Conservation (phyloP, 92 coral and sea anemone genomes). For the Nematostella vectensis region DNA sequence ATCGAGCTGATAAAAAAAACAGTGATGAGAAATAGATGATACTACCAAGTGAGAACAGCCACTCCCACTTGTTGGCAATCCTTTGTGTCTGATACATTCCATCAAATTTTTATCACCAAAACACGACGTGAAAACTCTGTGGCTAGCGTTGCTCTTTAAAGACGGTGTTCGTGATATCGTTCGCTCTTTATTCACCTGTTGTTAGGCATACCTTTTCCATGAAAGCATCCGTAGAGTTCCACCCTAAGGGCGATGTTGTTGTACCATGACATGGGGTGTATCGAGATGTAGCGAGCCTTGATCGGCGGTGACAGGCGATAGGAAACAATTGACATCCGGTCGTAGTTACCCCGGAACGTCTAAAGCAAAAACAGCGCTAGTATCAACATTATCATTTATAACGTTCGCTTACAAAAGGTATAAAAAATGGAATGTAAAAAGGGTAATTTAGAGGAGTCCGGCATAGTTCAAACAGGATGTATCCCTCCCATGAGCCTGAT, state of each 20-base stretch:
- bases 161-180: too few species aligned
- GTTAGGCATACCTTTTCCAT: constrained; percentile 61
- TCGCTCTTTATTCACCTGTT: too few species aligned
- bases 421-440: background rate
- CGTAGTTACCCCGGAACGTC: constrained; percentile 61
- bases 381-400: too few species aligned
- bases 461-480: constrained; percentile 20
- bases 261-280: constrained; percentile 44
- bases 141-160: too few species aligned
- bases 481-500: too few species aligned
- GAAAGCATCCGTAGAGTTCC: constrained; percentile 73
- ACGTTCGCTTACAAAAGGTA: background rate
- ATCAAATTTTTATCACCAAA: too few species aligned
- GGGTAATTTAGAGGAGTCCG: constrained; percentile 10
- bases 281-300: constrained; percentile 44
- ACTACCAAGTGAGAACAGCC: too few species aligned
- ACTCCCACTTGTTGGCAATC: too few species aligned
- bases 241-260: constrained; percentile 51
- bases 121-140: too few species aligned
- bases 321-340: constrained; percentile 42
- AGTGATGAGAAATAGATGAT: background rate
- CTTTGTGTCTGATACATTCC: too few species aligned
- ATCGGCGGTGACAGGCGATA: constrained; percentile 56
- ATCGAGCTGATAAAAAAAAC: constrained; percentile 16
- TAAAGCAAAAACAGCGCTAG: constrained; percentile 3